These are phyloP conservation scores for Turritopsis rubra DNA, from an alignment of 30 jellyfish, hydroid and myxozoan species.

Conservation along the genomic window DNA sequence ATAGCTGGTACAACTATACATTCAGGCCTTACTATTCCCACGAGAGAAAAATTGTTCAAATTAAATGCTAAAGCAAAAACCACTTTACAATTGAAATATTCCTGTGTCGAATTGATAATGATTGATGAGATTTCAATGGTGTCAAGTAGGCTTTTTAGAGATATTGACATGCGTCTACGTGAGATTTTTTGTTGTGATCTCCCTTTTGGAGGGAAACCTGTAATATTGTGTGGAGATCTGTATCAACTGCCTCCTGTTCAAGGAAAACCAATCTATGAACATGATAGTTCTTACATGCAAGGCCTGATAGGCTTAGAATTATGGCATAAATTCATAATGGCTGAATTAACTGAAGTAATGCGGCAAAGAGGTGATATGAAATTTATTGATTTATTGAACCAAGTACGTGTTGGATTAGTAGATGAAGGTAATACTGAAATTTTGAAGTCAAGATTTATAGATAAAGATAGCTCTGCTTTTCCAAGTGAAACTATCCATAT, in stretches of 20 bases:
- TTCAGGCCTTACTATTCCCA: conserved; percentile 23
- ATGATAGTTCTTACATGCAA: background rate
- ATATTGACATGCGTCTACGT: conserved; percentile 1
- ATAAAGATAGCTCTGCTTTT: background rate
- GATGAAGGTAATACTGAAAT: background rate
- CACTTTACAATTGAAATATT: background rate
- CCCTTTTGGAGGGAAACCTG: conserved; percentile 24
- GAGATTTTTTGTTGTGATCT: conserved; percentile 13
- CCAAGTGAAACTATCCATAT: conserved; percentile 18
- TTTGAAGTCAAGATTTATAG: conserved; percentile 16
- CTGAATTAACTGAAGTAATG: conserved; percentile 21
- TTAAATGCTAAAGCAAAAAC: background rate
- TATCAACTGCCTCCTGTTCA: conserved; percentile 22
- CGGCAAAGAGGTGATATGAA: conserved; percentile 17
- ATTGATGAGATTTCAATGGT: conserved; percentile 41
- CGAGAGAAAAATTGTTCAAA: background rate
- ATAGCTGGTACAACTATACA: conserved; percentile 28
- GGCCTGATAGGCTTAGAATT: too few species aligned
- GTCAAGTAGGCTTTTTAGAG: background rate
- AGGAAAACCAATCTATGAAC: conserved; percentile 3
- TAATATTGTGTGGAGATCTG: too few species aligned
- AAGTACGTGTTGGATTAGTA: conserved; percentile 12
- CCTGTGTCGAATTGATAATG: conserved; percentile 4
- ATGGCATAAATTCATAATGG: conserved; percentile 16
- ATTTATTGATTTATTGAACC: conserved; percentile 15